phyloP scores from a whole-genome alignment of 1,140 invertebrate species.

The Lasioglossum baleicum region DNA sequence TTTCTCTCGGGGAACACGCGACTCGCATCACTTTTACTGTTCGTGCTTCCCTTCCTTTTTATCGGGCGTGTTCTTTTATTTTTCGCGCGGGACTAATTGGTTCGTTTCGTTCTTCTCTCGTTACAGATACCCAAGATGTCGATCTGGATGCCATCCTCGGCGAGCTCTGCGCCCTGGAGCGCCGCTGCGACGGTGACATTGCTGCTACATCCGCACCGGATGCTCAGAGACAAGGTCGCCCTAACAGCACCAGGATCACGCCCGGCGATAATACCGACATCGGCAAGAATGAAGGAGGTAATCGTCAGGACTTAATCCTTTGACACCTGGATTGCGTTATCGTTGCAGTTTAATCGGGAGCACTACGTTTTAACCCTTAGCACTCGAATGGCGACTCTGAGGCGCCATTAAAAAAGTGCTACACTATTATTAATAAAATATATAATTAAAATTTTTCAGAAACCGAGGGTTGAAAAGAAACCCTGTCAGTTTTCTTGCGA shows the following conservation, averaged over 20 bases:
- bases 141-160: conserved; percentile 97
- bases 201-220: conserved; percentile 77
- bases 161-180: conserved; percentile 94
- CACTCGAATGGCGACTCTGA: too few species aligned
- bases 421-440: too few species aligned
- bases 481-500: too few species aligned
- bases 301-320: not conserved
- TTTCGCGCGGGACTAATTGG: not conserved
- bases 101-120: not conserved
- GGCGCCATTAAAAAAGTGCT: too few species aligned
- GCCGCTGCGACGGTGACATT: conserved; percentile 87
- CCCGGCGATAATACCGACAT: conserved; percentile 72
- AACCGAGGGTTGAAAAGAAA: too few species aligned
- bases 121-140: conserved; percentile 93
- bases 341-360: too few species aligned
- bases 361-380: too few species aligned
- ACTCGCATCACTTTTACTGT: conserved; percentile 4
- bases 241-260: conserved; percentile 72
- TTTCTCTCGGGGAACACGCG: not conserved
- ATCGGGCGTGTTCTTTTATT: too few species aligned
- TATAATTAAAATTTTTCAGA: too few species aligned
- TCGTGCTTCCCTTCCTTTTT: not conserved
- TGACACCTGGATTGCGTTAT: too few species aligned
- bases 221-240: conserved; percentile 75
- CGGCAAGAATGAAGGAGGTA: conserved; percentile 75